Base-by-base conservation (phyloP, 1,140 invertebrate genomes). In the Ceratitis capitata region DNA sequence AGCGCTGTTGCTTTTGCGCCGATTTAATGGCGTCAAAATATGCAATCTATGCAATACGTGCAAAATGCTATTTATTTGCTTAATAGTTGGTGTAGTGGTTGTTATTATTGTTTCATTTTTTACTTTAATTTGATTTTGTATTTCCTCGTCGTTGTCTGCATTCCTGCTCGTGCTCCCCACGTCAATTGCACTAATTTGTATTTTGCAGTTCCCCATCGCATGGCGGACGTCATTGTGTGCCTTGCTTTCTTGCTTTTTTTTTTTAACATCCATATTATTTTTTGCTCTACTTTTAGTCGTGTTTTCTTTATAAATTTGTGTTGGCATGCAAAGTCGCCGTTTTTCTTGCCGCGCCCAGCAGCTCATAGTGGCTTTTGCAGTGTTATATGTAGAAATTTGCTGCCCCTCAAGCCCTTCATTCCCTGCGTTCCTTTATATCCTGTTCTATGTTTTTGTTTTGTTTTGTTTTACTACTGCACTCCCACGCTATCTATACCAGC, bases 1-100 rank as follows among this genome's bases (percentile, higher is more conserved):
- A 35, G 9, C 51, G 14, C 61, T 39, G 14, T 23, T 35, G 32
- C 29, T 1, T 35, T 69, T 69, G 61, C 32, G 5, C 26, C 5
- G 32, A 35, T 69, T 69, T 69, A 69, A 69, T 69, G 61, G 61
- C 61, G 61, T 69, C 61, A 69, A 69, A 69, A 69, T 32, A 69
- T 69, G 61, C 61, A 69, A 69, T 10, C n/a, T 69, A 32, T 32
- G 10, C 58, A 61, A 12, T 61, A 61, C 58, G 58, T 69, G 61
- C 35, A 19, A 16, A 16, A 35, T 29, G 61, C 29, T 7, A 69
- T 69, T 69, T 69, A 35, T 39, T 69, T 69, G 61, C 29, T 69
- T 16, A 29, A 7, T 14, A 35, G 16, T 1, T 16, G 32, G 29
- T 32, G 35, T 69, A 14, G 29, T 69, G 35, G 19, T 39, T 69